phyloP scores from a whole-genome alignment of 2,113 vertebrate genomes.

The Serilophus lunatus region DNA sequence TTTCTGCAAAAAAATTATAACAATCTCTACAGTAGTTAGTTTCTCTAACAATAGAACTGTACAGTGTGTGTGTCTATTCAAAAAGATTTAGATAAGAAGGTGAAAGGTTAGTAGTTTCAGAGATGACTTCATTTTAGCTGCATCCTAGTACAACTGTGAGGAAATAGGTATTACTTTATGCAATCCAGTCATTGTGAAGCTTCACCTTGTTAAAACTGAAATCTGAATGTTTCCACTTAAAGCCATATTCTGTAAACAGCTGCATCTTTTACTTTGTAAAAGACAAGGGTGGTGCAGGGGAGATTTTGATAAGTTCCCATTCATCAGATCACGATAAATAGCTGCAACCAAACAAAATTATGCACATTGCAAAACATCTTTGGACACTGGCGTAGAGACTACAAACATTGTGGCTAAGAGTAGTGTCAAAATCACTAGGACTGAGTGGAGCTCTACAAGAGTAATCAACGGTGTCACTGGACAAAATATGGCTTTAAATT shows the following conservation, averaged over 20 bases:
- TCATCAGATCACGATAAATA: constrained; percentile 62
- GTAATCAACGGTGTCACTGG: constrained; percentile 66
- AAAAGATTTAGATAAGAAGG: constrained; percentile 85
- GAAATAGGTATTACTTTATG: constrained; percentile 66
- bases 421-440: constrained; percentile 46
- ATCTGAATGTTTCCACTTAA: constrained; percentile 75
- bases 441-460: constrained; percentile 55
- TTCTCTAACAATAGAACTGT: constrained; percentile 94
- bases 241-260: constrained; percentile 82
- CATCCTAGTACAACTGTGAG: constrained; percentile 73
- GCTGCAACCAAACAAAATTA: constrained; percentile 62
- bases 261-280: constrained; percentile 67
- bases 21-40: constrained; percentile 98
- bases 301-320: constrained; percentile 51
- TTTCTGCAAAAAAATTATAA: constrained; percentile 98
- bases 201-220: constrained; percentile 69
- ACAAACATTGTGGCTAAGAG: constrained; percentile 63
- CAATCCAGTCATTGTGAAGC: constrained; percentile 76
- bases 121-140: constrained; percentile 79
- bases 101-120: constrained; percentile 86
- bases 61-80: constrained; percentile 95
- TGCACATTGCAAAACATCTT: constrained; percentile 73
- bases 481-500: constrained; percentile 86
- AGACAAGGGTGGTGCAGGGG: constrained; percentile 13
- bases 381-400: constrained; percentile 67